A percentile compares a stretch with the other conserved stretches of the same genome.
These are phyloP conservation scores for Pseudopodoces humilis DNA, from an alignment of 2,113 vertebrate genomes.

Conservation along the genomic window DNA sequence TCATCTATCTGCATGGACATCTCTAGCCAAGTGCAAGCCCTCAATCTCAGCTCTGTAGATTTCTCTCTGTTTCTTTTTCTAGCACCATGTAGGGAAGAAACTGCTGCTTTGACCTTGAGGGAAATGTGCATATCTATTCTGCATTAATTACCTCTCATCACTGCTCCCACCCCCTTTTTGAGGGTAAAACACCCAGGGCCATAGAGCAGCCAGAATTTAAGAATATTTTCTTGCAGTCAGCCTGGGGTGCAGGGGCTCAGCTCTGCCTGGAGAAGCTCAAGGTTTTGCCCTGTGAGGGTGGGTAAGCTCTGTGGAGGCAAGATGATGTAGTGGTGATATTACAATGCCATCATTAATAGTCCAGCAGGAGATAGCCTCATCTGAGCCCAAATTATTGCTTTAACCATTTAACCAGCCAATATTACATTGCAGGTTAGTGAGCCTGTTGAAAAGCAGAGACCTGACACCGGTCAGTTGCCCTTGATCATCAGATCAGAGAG, in stretches of 20 bases:
- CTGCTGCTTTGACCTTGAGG: background rate
- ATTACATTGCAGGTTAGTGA: background rate
- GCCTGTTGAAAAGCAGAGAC: background rate
- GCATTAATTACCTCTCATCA: background rate
- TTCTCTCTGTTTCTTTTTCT: background rate
- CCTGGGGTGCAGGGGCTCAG: background rate
- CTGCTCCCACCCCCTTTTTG: background rate
- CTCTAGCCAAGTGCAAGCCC: background rate
- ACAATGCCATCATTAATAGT: background rate
- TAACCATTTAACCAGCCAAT: background rate
- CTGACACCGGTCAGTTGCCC: background rate
- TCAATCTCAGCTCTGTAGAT: background rate
- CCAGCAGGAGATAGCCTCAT: background rate
- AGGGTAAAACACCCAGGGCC: background rate
- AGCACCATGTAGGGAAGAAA: background rate
- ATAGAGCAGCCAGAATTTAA: background rate
- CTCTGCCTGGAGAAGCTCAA: background rate
- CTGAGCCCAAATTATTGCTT: background rate
- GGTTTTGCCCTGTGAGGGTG: accelerated
- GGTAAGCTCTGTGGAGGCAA: background rate
- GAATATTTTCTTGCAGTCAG: background rate
- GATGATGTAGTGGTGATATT: background rate
- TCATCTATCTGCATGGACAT: background rate
- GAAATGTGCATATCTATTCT: background rate
- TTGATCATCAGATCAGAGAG: background rate